phyloP scores from a whole-genome alignment of 2,888 invertebrate genomes.

The Octonoba sinensis region DNA sequence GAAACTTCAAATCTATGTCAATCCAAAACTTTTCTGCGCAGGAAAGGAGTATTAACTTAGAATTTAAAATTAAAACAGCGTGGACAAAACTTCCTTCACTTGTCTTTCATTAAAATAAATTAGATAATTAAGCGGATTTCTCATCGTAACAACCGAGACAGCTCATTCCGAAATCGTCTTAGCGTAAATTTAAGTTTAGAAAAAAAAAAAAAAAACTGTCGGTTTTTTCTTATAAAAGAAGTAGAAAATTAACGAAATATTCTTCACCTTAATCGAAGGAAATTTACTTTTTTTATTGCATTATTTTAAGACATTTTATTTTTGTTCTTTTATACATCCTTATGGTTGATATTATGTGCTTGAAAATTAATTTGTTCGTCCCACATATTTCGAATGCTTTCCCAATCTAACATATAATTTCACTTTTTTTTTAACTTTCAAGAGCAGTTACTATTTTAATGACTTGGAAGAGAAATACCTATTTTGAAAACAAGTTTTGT shows the following conservation, averaged over 20 bases:
- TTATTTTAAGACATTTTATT: constrained; percentile 14
- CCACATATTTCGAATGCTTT: too few relatives aligned
- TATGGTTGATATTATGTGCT: constrained; percentile 26
- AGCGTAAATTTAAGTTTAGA: constrained; percentile 16
- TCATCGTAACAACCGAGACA: constrained; percentile 10
- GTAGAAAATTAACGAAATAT: too few relatives aligned
- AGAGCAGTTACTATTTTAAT: too few relatives aligned
- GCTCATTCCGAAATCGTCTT: constrained; percentile 14
- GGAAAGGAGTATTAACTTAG: too few relatives aligned
- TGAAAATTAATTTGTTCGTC: constrained; percentile 28
- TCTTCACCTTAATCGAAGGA: constrained; percentile 20
- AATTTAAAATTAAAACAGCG: too few relatives aligned
- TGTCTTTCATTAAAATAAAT: constrained; percentile 27
- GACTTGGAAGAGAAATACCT: too few relatives aligned
- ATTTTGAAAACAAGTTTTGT: too few relatives aligned
- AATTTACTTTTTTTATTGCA: constrained; percentile 35
- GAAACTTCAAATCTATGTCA: too few relatives aligned
- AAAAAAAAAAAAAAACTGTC: constrained; percentile 8
- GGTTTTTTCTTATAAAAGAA: not conserved
- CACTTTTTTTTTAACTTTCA: too few relatives aligned
- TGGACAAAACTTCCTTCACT: too few relatives aligned
- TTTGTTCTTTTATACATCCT: not conserved
- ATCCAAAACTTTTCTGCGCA: too few relatives aligned
- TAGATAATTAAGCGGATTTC: constrained; percentile 24
- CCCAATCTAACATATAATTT: too few relatives aligned